Evolutionary conservation across 1,140 invertebrate species (phyloP).

Genomic region (Drosophila tropicalis): DNA sequence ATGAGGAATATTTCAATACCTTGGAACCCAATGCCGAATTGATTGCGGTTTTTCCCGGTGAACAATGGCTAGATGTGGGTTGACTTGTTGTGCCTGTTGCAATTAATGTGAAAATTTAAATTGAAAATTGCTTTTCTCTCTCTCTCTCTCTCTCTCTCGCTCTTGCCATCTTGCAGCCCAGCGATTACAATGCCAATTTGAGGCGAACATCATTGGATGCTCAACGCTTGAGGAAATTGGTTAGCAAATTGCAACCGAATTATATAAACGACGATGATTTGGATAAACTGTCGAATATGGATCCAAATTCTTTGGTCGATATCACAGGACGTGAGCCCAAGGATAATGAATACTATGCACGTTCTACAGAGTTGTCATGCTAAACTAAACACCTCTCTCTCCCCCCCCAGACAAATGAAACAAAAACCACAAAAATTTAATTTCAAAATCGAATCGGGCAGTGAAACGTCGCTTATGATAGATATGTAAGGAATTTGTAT

Average conservation of each 20-base stretch:
- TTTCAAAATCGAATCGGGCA: slow-evolving; percentile 21
- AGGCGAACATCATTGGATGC: slow-evolving; percentile 84
- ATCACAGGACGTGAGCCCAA: slow-evolving; percentile 91
- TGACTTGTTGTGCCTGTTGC: too few species aligned
- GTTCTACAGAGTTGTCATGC: slow-evolving; percentile 66
- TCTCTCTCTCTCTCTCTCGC: not conserved
- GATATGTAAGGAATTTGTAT: slow-evolving; percentile 72
- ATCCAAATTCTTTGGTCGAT: slow-evolving; percentile 91
- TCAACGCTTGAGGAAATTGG: slow-evolving; percentile 85
- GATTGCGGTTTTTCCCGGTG: slow-evolving; percentile 90
- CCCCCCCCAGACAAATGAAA: not conserved
- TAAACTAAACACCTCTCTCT: slow-evolving; percentile 28
- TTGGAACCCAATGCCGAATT: slow-evolving; percentile 91
- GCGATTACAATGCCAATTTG: slow-evolving; percentile 71
- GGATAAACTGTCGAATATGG: slow-evolving; percentile 92
- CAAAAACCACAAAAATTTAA: not conserved
- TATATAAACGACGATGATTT: slow-evolving; percentile 90
- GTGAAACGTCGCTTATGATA: slow-evolving; percentile 66
- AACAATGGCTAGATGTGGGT: slow-evolving; percentile 87
- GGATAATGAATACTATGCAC: slow-evolving; percentile 83
- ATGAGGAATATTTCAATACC: slow-evolving; percentile 94
- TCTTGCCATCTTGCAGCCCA: slow-evolving; percentile 62
- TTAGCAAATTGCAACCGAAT: slow-evolving; percentile 90
- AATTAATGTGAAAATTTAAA: not conserved
- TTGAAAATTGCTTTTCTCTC: not conserved